A percentile compares a stretch with the other conserved stretches of the same genome.
phyloP scores from a whole-genome alignment of 2,113 vertebrate genomes.

The Nyctereutes procyonoides region DNA sequence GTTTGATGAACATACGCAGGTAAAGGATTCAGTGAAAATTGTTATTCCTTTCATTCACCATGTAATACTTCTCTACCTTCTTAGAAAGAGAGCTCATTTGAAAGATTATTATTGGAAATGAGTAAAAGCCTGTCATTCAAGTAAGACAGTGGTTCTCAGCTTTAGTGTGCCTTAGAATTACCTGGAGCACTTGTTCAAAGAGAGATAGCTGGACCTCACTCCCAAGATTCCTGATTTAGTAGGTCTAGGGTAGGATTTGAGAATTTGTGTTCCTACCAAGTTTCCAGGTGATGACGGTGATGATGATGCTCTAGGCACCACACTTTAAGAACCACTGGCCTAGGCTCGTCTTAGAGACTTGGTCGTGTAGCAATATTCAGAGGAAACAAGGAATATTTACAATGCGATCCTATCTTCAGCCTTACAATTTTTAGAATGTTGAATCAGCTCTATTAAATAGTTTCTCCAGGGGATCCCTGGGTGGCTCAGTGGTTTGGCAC shows the following conservation, averaged over 20 bases:
- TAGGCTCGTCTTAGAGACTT: background rate
- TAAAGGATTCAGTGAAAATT: conserved; percentile 61
- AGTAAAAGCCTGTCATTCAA: background rate
- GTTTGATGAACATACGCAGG: background rate
- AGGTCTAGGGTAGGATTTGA: background rate
- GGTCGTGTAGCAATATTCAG: background rate
- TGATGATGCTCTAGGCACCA: background rate
- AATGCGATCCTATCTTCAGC: background rate
- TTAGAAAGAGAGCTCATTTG: background rate
- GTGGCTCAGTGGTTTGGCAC: too few species aligned
- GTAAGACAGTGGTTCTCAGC: background rate
- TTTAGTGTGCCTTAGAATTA: background rate
- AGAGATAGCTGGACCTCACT: background rate
- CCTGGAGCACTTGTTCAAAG: background rate
- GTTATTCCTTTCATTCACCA: background rate
- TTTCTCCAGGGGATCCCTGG: background rate
- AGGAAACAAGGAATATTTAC: background rate
- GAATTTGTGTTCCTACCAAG: background rate
- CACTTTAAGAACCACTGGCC: background rate
- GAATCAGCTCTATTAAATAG: background rate
- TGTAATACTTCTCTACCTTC: background rate
- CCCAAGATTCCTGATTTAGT: background rate
- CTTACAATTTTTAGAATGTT: background rate
- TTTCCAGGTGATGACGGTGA: background rate
- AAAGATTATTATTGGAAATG: background rate